Evolutionary conservation across 2,113 vertebrate genomes (phyloP).

Genomic region (Alexandromys fortis): DNA sequence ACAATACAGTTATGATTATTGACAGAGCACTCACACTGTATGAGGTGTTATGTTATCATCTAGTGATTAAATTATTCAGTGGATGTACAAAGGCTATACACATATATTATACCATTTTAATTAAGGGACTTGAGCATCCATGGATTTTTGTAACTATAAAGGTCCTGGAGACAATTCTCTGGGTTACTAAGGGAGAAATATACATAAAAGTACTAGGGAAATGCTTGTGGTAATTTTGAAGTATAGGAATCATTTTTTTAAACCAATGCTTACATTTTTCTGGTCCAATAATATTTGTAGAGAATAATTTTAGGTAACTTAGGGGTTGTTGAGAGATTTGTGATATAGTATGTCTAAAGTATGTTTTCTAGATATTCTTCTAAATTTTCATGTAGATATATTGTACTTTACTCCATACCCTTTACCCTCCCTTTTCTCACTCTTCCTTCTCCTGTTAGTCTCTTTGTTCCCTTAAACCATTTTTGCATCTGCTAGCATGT

Average conservation of each 20-base stretch:
- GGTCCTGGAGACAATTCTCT: neutral
- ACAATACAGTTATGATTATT: neutral
- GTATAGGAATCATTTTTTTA: slow-evolving; percentile 31
- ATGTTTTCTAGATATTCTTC: neutral
- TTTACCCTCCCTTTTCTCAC: neutral
- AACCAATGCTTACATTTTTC: neutral
- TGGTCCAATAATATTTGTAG: neutral
- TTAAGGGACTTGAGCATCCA: neutral
- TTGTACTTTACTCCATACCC: neutral
- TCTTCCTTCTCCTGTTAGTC: neutral
- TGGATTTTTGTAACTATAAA: neutral
- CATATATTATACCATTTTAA: neutral
- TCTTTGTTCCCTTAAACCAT: neutral
- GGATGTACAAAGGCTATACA: neutral
- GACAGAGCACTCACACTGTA: neutral
- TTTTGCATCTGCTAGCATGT: neutral
- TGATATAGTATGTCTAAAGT: neutral
- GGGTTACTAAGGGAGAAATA: neutral
- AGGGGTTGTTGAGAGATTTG: neutral
- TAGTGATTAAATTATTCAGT: neutral
- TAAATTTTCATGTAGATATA: neutral
- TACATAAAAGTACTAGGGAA: neutral
- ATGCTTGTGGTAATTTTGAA: slow-evolving; percentile 8
- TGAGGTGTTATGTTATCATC: neutral
- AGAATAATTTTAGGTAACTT: neutral